Evolutionary conservation across 2,113 vertebrate species (phyloP).

Genomic region (Scomber scombrus): DNA sequence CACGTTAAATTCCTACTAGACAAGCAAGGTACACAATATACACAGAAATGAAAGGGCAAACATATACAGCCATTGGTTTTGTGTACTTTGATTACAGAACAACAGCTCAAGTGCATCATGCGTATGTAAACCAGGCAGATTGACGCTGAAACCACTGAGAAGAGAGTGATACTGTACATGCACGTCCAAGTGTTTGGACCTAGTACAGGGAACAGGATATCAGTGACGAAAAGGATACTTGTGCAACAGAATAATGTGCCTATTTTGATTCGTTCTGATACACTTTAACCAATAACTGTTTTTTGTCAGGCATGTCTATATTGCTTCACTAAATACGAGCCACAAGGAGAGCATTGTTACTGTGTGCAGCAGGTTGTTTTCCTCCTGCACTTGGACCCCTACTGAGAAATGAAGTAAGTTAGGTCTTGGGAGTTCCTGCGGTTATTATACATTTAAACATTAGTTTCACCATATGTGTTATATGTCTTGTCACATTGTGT

Average conservation of each 20-base stretch:
- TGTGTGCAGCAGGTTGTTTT: slow-evolving; percentile 24
- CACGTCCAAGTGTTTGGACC: background rate
- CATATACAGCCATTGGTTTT: slow-evolving; percentile 24
- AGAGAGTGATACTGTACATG: slow-evolving; percentile 26
- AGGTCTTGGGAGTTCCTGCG: background rate
- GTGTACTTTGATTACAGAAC: slow-evolving; percentile 69
- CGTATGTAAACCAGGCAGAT: slow-evolving; percentile 57
- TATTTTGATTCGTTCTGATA: slow-evolving; percentile 32
- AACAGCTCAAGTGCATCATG: slow-evolving; percentile 30
- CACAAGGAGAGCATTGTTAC: slow-evolving; percentile 48
- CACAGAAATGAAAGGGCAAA: slow-evolving; percentile 66
- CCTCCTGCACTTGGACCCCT: background rate
- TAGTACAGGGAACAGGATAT: slow-evolving; percentile 31
- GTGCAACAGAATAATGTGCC: slow-evolving; percentile 25
- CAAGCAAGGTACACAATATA: slow-evolving; percentile 49
- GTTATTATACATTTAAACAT: no score
- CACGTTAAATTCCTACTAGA: slow-evolving; percentile 42
- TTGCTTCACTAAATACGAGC: slow-evolving; percentile 16
- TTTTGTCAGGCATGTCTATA: slow-evolving; percentile 30
- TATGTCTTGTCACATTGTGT: background rate
- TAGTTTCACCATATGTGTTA: no score
- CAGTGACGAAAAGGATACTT: slow-evolving; percentile 31
- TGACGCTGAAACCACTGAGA: slow-evolving; percentile 31
- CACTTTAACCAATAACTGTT: slow-evolving; percentile 13
- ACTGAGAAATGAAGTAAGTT: background rate